Evolutionary conservation across 2,113 vertebrate species (phyloP).

Genomic region (Pantherophis guttatus): DNA sequence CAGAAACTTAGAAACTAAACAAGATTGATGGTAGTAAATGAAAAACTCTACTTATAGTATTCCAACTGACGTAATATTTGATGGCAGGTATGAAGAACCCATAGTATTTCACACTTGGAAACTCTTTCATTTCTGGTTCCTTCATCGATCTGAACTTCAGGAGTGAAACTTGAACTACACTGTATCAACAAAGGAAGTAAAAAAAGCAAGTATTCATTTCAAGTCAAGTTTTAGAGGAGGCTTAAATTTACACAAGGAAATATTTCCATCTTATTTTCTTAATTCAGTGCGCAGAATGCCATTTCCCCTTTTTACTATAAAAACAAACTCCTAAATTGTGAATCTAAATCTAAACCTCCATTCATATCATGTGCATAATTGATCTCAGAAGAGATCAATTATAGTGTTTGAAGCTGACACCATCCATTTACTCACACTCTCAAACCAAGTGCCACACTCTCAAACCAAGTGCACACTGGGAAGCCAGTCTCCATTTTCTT

Average conservation of each 20-base stretch:
- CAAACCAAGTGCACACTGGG: too few species aligned
- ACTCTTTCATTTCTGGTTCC: background rate
- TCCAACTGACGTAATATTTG: background rate
- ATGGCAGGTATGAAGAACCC: background rate
- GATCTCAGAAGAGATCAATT: background rate
- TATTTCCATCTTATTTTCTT: background rate
- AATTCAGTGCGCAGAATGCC: background rate
- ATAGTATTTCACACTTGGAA: background rate
- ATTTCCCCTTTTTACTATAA: background rate
- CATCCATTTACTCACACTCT: too few species aligned
- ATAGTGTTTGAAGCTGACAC: too few species aligned
- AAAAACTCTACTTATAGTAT: conserved; percentile 5
- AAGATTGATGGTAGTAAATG: background rate
- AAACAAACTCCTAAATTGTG: background rate
- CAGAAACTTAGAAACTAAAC: conserved; percentile 20
- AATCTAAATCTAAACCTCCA: background rate
- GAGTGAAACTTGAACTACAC: background rate
- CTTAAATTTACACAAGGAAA: background rate
- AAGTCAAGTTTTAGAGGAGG: background rate
- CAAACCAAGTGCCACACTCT: too few species aligned
- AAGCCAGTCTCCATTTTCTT: too few species aligned
- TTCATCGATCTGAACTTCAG: background rate
- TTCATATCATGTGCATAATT: background rate
- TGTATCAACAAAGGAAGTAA: background rate
- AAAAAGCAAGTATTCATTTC: background rate